Evolutionary conservation across 1,140 invertebrate species (phyloP).

Genomic region (Holcopasites calliopsidis): DNA sequence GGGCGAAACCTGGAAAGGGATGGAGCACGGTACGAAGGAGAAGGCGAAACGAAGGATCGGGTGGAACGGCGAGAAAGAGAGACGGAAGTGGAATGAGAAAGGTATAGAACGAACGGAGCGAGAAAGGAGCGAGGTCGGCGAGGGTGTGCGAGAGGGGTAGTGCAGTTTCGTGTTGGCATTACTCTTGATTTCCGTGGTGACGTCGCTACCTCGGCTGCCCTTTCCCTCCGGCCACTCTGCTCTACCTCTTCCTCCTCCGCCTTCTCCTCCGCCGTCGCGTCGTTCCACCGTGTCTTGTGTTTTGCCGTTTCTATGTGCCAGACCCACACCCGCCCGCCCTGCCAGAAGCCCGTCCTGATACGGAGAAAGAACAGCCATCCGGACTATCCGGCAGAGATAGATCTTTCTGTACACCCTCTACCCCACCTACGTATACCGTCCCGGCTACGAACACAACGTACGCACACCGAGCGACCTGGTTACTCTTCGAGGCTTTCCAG

Average conservation of each 20-base stretch:
- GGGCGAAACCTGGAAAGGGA: neutral
- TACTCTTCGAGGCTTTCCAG: neutral
- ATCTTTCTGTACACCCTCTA: constrained; percentile 40
- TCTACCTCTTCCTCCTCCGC: constrained; percentile 40
- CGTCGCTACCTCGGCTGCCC: constrained; percentile 72
- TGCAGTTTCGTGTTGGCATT: constrained; percentile 81
- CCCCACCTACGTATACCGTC: constrained; percentile 45
- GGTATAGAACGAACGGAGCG: constrained; percentile 50
- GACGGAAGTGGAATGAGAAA: constrained; percentile 14
- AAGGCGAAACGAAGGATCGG: neutral
- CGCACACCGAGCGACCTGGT: neutral
- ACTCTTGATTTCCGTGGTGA: constrained; percentile 80
- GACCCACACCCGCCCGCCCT: constrained; percentile 23
- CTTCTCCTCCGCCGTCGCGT: constrained; percentile 25
- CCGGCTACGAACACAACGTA: constrained; percentile 12
- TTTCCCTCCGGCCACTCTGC: constrained; percentile 49
- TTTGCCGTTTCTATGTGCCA: constrained; percentile 58
- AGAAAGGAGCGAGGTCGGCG: constrained; percentile 59
- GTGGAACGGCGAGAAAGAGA: constrained; percentile 19
- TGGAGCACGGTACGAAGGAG: neutral
- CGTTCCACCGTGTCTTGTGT: constrained; percentile 56
- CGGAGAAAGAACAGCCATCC: constrained; percentile 60
- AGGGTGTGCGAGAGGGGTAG: constrained; percentile 78
- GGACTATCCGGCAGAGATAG: constrained; percentile 63
- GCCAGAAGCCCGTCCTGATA: constrained; percentile 45